Conservation (phyloP, 2,797 vertebrate genomes). For the Helicolenus hilgendorfi region DNA sequence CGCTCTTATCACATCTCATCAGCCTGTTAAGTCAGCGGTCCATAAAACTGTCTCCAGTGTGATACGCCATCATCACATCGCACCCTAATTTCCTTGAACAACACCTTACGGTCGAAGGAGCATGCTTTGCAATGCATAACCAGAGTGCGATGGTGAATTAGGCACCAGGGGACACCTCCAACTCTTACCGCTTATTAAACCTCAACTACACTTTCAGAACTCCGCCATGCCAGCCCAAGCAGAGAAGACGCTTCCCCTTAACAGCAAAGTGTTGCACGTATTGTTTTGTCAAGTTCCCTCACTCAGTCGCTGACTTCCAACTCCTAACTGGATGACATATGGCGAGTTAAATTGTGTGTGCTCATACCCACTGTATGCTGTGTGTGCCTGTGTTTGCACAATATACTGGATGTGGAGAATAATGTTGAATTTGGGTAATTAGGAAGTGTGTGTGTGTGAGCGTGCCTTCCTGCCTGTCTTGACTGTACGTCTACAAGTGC, state of each 20-base stretch:
- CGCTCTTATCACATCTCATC: slow-evolving; percentile 81
- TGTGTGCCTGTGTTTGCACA: slow-evolving; percentile 45
- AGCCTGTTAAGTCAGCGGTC: slow-evolving; percentile 73
- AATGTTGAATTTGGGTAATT: slow-evolving; percentile 62
- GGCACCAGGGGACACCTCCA: slow-evolving; percentile 70
- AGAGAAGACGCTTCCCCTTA: slow-evolving; percentile 44
- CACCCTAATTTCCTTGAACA: slow-evolving; percentile 76
- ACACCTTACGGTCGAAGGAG: slow-evolving; percentile 75
- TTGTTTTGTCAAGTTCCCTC: slow-evolving; percentile 39
- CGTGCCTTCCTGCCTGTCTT: slow-evolving; percentile 43
- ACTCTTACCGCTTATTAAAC: slow-evolving; percentile 72
- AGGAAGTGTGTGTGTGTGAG: slow-evolving; percentile 29
- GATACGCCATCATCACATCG: slow-evolving; percentile 75
- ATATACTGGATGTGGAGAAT: slow-evolving; percentile 40
- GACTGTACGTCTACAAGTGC: slow-evolving; percentile 49
- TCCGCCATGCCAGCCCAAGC: slow-evolving; percentile 54
- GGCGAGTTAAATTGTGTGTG: slow-evolving; percentile 21
- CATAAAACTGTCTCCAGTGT: slow-evolving; percentile 78
- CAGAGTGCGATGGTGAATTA: slow-evolving; percentile 64
- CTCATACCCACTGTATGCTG: neutral
- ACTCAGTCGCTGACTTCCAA: slow-evolving; percentile 3
- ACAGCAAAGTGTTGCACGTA: slow-evolving; percentile 25
- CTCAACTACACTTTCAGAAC: slow-evolving; percentile 52
- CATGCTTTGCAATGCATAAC: slow-evolving; percentile 78
- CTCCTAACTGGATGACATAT: slow-evolving; percentile 36